Conservation (phyloP, 2,797 vertebrate genomes). For the Numenius phaeopus region DNA sequence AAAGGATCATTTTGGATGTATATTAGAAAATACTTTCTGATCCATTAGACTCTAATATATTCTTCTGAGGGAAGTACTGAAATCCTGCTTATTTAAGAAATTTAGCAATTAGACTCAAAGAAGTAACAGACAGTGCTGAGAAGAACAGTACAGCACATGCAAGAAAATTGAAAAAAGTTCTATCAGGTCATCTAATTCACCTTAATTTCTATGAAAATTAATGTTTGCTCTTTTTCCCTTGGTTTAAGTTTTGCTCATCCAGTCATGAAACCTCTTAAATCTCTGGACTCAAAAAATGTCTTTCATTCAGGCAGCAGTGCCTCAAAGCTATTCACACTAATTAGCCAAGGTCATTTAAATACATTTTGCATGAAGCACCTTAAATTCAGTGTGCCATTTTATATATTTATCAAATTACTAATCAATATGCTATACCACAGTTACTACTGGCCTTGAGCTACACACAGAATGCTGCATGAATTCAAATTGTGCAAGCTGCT, state of each 20-base stretch:
- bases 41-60: background rate
- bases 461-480: slow-evolving; percentile 68
- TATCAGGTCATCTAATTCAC: slow-evolving; percentile 27
- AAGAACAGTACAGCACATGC: background rate
- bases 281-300: slow-evolving; percentile 61
- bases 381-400: slow-evolving; percentile 77
- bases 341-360: slow-evolving; percentile 83
- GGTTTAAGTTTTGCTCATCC: slow-evolving; percentile 54
- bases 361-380: slow-evolving; percentile 82
- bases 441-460: slow-evolving; percentile 71
- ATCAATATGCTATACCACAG: slow-evolving; percentile 83
- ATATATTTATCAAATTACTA: slow-evolving; percentile 84
- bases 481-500: slow-evolving; percentile 76
- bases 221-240: slow-evolving; percentile 60
- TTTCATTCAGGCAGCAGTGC: slow-evolving; percentile 61
- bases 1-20: background rate
- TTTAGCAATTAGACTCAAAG: slow-evolving; percentile 19
- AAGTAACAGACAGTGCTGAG: background rate
- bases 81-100: slow-evolving; percentile 14
- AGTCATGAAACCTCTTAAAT: slow-evolving; percentile 68
- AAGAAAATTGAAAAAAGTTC: slow-evolving; percentile 24
- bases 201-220: slow-evolving; percentile 55
- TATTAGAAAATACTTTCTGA: slow-evolving; percentile 27
- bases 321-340: slow-evolving; percentile 75
- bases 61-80: background rate